These are phyloP conservation scores for Stichopus horrens DNA, from an alignment of 53 echinoderm and acorn worm genomes.

Conservation along the genomic window DNA sequence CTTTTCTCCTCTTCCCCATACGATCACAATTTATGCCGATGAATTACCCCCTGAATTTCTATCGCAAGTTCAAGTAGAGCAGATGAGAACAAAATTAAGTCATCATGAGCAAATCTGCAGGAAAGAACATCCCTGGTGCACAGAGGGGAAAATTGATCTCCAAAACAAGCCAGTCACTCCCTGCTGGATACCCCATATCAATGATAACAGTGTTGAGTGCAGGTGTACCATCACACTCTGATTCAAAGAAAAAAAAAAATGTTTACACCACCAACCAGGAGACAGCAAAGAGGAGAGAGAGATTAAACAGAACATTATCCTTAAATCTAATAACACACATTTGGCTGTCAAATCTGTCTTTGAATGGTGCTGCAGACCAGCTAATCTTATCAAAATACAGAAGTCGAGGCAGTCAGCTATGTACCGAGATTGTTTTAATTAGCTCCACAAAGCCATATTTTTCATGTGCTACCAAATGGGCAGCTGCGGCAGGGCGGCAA, in stretches of 20 bases:
- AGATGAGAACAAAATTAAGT: background rate
- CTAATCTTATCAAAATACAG: constrained; percentile 41
- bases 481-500: constrained; percentile 7
- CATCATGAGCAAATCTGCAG: background rate
- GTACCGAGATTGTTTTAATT: constrained; percentile 39
- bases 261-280: background rate
- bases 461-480: constrained; percentile 33
- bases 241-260: background rate
- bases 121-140: background rate
- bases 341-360: constrained; percentile 19
- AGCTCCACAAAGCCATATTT: constrained; percentile 24
- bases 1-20: background rate
- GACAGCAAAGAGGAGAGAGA: background rate
- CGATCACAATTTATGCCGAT: background rate
- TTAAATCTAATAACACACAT: background rate
- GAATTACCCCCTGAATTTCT: background rate
- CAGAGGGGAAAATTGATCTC: background rate
- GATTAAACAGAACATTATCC: constrained; percentile 7
- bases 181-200: background rate
- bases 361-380: background rate
- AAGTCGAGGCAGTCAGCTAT: background rate
- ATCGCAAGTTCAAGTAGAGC: background rate
- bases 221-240: background rate
- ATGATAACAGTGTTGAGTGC: background rate
- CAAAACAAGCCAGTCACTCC: background rate